Evolutionary conservation across 2,113 vertebrate genomes (phyloP), one percentile per base, ranked within the genome.

Genomic region (Phyllopteryx taeniolatus): DNA sequence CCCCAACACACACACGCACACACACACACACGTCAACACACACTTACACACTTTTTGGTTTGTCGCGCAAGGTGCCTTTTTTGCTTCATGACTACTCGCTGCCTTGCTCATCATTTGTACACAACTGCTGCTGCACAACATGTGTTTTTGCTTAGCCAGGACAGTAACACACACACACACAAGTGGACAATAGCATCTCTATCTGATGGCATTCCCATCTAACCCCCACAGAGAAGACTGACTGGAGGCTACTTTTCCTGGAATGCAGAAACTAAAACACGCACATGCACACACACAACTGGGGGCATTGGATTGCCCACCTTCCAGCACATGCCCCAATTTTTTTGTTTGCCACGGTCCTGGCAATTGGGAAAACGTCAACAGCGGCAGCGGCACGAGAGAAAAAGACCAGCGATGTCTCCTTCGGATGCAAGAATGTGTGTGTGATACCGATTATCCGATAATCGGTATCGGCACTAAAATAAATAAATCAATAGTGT

Each of bases 241-340:
- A 84, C 85, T 83, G 87, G 79, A 78, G 85, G 81, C 85, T 90
- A 87, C 88, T 80, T 88, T 83, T 79, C 73, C 70, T 63, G 85
- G 86, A 90, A 88, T 85, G 72, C n/a, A 76, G 71, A 61, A 53
- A 59, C 9, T 39, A 68, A 65, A 56, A 73, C 71, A 74, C 67
- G 70, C 80, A 74, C 62, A 72, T 72, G 47, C 75, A 78, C 67
- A 60, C 66, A 63, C 64, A 63, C 27, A 57, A 68, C n/a, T 20
- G 73, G 79, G 71, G 70, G 81, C 72, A 76, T 74, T 72, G 39
- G 74, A 75, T 70, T 54, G 79, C 77, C 77, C 80, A 79, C 85
- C 86, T 82, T 33, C 13, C 42, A 85, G 79, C 82, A 87, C 82
- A 80, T 82, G 84, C 80, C 74, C 83, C 85, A 89, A 85, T 81